Evolutionary conservation across 2,113 vertebrate species (phyloP).

Genomic region (Ornithorhynchus anatinus): DNA sequence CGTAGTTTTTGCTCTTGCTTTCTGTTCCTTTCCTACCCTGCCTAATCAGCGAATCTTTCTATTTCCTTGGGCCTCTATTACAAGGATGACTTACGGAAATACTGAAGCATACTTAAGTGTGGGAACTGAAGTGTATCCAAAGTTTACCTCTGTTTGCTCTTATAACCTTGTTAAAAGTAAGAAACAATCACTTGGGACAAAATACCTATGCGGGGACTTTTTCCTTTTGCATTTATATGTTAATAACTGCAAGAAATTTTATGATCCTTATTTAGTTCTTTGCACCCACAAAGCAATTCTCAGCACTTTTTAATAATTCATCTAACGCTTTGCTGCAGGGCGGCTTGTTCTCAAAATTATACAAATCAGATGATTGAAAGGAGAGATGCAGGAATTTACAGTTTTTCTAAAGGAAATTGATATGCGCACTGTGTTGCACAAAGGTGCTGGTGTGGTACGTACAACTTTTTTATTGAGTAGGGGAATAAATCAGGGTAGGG

Average conservation of each 20-base stretch:
- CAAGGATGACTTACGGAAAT: constrained; percentile 48
- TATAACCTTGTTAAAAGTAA: constrained; percentile 38
- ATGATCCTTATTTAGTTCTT: constrained; percentile 46
- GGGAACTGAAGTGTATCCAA: constrained; percentile 23
- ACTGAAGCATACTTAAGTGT: constrained; percentile 37
- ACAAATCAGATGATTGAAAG: constrained; percentile 43
- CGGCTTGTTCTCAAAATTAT: constrained; percentile 45
- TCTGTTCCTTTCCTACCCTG: background rate
- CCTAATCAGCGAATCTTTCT: constrained; percentile 20
- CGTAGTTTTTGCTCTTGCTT: constrained; percentile 16
- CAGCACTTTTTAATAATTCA: constrained; percentile 60
- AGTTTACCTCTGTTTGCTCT: constrained; percentile 31
- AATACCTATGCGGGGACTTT: constrained; percentile 8
- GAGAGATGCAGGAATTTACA: constrained; percentile 6
- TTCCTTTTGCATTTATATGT: constrained; percentile 31
- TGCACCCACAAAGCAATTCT: constrained; percentile 50
- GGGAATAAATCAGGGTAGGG: background rate
- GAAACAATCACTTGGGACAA: constrained; percentile 45
- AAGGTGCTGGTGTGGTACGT: background rate
- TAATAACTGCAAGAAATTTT: constrained; percentile 36
- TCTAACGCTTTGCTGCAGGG: constrained; percentile 42
- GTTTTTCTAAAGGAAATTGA: constrained; percentile 32
- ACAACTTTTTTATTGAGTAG: background rate
- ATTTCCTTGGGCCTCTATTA: constrained; percentile 2
- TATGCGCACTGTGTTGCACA: background rate